phyloP scores from a whole-genome alignment of 2,888 invertebrate species.

The Agriopis marginaria region DNA sequence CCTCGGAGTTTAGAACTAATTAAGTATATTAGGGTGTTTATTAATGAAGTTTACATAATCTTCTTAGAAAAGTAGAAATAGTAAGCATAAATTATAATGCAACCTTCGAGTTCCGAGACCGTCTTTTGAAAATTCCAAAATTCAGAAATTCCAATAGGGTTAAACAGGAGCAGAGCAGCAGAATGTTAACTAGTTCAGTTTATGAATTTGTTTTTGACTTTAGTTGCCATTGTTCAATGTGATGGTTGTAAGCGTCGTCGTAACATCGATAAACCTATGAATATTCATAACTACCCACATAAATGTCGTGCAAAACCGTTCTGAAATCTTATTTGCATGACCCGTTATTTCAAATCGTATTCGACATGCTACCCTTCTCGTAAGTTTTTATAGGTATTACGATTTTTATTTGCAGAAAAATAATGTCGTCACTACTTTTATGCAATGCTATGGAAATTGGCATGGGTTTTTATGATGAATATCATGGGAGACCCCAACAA shows the following conservation, averaged over 20 bases:
- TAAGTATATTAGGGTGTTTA: not conserved
- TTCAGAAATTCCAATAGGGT: not conserved
- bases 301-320: constrained; percentile 30
- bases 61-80: not conserved
- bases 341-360: constrained; percentile 25
- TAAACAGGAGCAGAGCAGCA: not conserved
- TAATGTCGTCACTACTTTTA: constrained; percentile 8
- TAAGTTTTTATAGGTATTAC: constrained; percentile 14
- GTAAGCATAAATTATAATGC: no score
- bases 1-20: no score
- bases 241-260: constrained; percentile 5
- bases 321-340: constrained; percentile 33
- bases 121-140: not conserved
- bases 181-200: not conserved
- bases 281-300: constrained; percentile 26
- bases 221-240: not conserved
- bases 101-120: not conserved
- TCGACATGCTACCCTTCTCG: constrained; percentile 28
- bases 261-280: constrained; percentile 26
- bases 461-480: not conserved
- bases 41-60: not conserved
- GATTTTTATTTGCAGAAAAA: constrained; percentile 16
- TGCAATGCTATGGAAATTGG: not conserved
- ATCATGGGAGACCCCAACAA: no score
- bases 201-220: not conserved